Conservation (phyloP, 23 tunicate genomes). For the Halocynthia roretzi region DNA sequence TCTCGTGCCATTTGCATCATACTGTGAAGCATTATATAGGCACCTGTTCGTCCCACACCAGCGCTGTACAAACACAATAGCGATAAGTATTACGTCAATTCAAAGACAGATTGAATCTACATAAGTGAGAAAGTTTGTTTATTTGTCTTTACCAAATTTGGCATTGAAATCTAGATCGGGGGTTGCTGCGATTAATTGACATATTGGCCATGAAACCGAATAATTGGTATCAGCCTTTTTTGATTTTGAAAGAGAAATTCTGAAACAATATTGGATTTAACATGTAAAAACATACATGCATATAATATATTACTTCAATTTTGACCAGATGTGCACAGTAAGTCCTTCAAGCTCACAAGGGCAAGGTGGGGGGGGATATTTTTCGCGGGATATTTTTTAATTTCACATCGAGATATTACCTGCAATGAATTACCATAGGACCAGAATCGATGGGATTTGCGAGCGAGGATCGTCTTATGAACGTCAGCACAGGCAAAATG, state of each 20-base stretch:
- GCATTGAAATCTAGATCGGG: too few species aligned
- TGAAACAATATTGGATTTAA: not conserved
- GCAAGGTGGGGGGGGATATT: not conserved
- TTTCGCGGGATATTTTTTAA: not conserved
- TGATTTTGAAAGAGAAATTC: not conserved
- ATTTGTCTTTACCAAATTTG: too few species aligned
- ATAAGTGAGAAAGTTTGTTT: too few species aligned
- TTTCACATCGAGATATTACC: constrained; percentile 10
- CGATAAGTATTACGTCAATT: not conserved
- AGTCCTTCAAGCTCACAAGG: not conserved
- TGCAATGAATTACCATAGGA: constrained; percentile 89
- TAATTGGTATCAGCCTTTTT: not conserved
- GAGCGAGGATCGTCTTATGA: constrained; percentile 49
- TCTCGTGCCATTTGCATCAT: constrained; percentile 86
- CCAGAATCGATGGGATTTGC: constrained; percentile 38
- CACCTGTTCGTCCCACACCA: constrained; percentile 87
- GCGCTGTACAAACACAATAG: constrained; percentile 34
- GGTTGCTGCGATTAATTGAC: too few species aligned
- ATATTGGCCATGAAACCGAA: too few species aligned
- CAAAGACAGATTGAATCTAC: too few species aligned
- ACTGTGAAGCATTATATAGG: constrained; percentile 80
- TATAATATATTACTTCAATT: not conserved
- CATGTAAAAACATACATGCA: not conserved
- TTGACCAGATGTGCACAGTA: not conserved
- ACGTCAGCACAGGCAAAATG: constrained; percentile 73